Percentiles rank a stretch among this genome's conserved stretches.
These are phyloP conservation scores for Anagyrus pseudococci DNA, from an alignment of 2,888 invertebrate genomes.

Conservation along the genomic window DNA sequence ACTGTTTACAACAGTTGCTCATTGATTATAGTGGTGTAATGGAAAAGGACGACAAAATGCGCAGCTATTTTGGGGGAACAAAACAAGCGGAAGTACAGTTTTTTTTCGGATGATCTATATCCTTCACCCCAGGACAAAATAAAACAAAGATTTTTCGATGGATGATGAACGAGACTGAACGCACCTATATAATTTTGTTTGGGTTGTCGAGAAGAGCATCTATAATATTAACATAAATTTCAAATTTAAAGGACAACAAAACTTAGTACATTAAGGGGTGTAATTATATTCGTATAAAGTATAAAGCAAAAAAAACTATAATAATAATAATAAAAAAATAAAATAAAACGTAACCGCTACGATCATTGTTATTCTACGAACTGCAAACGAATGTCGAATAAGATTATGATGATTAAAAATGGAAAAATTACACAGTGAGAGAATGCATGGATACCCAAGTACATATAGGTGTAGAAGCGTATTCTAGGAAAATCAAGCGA, in stretches of 20 bases:
- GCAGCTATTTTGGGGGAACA: constrained; percentile 8
- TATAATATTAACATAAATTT: background rate
- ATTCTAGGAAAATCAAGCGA: no score
- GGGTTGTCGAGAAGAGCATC: constrained; percentile 5
- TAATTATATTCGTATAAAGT: constrained; percentile 25
- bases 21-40: constrained; percentile 11
- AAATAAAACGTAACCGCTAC: constrained; percentile 17
- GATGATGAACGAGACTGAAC: constrained; percentile 25
- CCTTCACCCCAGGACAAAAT: no score
- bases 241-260: background rate
- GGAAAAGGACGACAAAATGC: constrained; percentile 1
- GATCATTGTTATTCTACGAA: constrained; percentile 28
- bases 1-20: constrained; percentile 17
- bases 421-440: background rate
- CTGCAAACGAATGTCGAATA: constrained; percentile 19
- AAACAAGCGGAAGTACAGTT: no score
- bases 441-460: no score
- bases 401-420: constrained; percentile 1
- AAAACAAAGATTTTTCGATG: constrained; percentile 20
- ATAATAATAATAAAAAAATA: constrained; percentile 17
- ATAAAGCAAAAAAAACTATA: no score
- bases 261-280: constrained; percentile 15
- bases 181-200: constrained; percentile 20
- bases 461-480: no score
- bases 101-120: constrained; percentile 16